phyloP scores from a whole-genome alignment of 1,140 invertebrate species.

The Polypedilum vanderplanki region DNA sequence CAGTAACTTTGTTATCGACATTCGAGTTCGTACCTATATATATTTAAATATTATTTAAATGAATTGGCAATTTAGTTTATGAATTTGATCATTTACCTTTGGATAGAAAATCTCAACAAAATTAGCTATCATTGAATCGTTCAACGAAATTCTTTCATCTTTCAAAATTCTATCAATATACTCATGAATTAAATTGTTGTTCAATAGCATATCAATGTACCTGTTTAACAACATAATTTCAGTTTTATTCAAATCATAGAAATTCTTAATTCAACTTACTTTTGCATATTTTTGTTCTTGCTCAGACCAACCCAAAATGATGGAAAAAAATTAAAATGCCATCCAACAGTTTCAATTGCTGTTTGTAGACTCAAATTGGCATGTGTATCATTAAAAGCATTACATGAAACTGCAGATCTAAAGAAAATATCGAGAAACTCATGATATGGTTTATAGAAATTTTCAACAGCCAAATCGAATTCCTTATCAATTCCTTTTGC shows the following conservation, averaged over 20 bases:
- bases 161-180: conserved; percentile 41
- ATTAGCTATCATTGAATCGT: conserved; percentile 40
- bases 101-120: conserved; percentile 43
- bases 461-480: conserved; percentile 67
- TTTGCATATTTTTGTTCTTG: conserved; percentile 42
- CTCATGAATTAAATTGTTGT: conserved; percentile 39
- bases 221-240: conserved; percentile 33
- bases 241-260: background rate
- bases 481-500: conserved; percentile 63
- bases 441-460: conserved; percentile 77
- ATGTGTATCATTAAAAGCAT: conserved; percentile 40
- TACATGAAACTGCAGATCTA: conserved; percentile 65
- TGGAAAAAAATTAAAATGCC: conserved; percentile 43
- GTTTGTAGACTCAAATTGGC: conserved; percentile 42
- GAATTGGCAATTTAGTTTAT: background rate
- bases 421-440: conserved; percentile 81
- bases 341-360: conserved; percentile 41
- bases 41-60: too few species aligned
- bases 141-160: conserved; percentile 41
- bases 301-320: conserved; percentile 44
- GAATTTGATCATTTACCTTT: conserved; percentile 36
- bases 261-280: conserved; percentile 36
- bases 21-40: conserved; percentile 34
- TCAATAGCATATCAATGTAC: conserved; percentile 40
- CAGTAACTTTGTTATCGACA: conserved; percentile 41